These are phyloP conservation scores for Patagioenas fasciata DNA, from an alignment of 2,113 vertebrate species.

Conservation along the genomic window DNA sequence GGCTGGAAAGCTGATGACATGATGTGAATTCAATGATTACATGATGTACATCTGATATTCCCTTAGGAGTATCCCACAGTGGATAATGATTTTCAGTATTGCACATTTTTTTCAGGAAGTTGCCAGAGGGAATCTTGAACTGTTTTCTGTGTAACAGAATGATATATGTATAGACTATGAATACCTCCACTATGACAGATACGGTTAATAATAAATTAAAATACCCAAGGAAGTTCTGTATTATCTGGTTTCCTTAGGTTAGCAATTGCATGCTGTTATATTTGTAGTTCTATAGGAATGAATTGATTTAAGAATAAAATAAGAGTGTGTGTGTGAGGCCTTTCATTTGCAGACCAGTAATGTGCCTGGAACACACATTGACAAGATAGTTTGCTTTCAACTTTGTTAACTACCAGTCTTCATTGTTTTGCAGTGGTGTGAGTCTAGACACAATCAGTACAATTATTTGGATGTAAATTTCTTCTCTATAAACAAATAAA, in stretches of 20 bases:
- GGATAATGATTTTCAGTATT: not conserved
- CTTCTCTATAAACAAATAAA: not conserved
- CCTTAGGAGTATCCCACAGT: not conserved
- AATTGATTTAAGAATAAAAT: not conserved
- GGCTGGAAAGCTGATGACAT: not conserved
- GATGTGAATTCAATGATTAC: not conserved
- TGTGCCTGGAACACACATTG: not conserved
- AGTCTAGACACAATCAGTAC: not conserved
- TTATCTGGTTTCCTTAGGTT: not conserved
- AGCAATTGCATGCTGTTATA: not conserved
- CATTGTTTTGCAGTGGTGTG: not conserved
- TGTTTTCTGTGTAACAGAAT: not conserved
- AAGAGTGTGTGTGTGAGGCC: rapidly evolving
- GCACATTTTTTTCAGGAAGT: not conserved
- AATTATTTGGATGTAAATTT: not conserved
- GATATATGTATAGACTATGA: not conserved
- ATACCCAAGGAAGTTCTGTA: not conserved
- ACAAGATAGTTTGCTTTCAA: not conserved
- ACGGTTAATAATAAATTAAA: not conserved
- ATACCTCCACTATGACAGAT: not conserved
- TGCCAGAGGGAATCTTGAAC: not conserved
- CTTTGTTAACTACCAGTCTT: not conserved
- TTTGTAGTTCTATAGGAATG: not conserved
- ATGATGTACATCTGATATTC: not conserved
- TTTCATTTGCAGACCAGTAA: not conserved